Evolutionary conservation across 1,140 invertebrate genomes (phyloP).

Genomic region (Solenopsis fugax): DNA sequence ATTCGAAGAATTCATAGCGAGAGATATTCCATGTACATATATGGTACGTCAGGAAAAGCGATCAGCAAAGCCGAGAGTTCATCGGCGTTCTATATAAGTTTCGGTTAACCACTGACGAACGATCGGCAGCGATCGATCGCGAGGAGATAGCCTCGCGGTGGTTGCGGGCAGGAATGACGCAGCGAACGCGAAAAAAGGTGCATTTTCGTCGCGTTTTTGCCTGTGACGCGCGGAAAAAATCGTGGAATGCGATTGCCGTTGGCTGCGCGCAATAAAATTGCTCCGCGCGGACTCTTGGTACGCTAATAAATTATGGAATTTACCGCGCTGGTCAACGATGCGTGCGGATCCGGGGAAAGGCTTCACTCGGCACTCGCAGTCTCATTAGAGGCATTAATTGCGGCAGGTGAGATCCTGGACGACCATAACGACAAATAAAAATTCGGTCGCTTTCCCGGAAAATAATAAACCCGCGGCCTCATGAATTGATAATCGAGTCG

Average conservation of each 20-base stretch:
- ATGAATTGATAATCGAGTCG: conserved; percentile 10
- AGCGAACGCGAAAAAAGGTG: conserved; percentile 1
- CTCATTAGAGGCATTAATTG: conserved; percentile 32
- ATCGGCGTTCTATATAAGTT: conserved; percentile 50
- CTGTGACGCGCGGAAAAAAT: conserved; percentile 4
- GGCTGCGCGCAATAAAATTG: conserved; percentile 27
- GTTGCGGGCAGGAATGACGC: conserved; percentile 29
- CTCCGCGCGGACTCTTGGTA: conserved; percentile 7
- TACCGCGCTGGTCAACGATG: background rate
- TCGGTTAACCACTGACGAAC: conserved; percentile 56
- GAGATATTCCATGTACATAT: background rate
- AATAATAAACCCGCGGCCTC: conserved; percentile 18
- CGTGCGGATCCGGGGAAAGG: conserved; percentile 20
- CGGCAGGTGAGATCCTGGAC: background rate
- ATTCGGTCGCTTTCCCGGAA: conserved; percentile 21
- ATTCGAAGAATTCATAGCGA: background rate
- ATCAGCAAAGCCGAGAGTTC: conserved; percentile 31
- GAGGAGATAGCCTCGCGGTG: conserved; percentile 31
- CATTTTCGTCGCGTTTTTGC: conserved; percentile 25
- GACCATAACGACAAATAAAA: conserved; percentile 6
- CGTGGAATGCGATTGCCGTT: conserved; percentile 18
- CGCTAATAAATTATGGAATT: conserved; percentile 41
- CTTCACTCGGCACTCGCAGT: background rate
- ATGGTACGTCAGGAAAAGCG: conserved; percentile 23
- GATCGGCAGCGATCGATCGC: conserved; percentile 47